A percentile compares a stretch with the other conserved stretches of the same genome.
Evolutionary conservation across 2,797 vertebrate species (phyloP).

Genomic region (Numenius phaeopus): DNA sequence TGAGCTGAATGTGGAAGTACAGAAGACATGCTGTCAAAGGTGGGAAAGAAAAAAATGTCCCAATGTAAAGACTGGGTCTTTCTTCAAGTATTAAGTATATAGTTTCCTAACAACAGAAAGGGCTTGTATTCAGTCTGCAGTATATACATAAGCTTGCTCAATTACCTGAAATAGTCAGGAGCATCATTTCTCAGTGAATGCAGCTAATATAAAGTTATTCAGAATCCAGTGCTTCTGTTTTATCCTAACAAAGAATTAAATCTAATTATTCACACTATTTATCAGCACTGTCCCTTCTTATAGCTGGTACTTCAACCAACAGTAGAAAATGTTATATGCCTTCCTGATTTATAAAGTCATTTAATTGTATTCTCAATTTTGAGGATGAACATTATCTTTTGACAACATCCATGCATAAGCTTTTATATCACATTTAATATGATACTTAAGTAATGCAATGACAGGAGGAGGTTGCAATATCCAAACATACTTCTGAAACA

Average conservation of each 20-base stretch:
- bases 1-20: neutral
- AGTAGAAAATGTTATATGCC: neutral
- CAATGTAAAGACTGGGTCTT: neutral
- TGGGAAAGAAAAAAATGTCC: neutral
- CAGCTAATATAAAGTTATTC: neutral
- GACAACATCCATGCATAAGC: neutral
- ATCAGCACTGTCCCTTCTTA: neutral
- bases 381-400: neutral
- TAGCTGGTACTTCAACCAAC: neutral
- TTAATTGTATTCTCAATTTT: neutral
- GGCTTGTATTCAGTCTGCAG: neutral
- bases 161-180: neutral
- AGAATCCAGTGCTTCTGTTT: neutral
- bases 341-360: neutral
- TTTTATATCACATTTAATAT: neutral
- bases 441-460: neutral
- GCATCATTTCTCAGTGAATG: neutral
- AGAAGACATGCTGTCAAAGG: neutral
- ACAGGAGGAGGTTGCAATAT: neutral
- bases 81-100: neutral
- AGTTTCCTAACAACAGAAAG: neutral
- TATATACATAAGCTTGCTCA: neutral
- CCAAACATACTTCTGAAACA: neutral
- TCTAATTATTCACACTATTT: neutral
- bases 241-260: neutral